phyloP scores from a whole-genome alignment of 2,888 invertebrate species.

The Ethmia dodecea region DNA sequence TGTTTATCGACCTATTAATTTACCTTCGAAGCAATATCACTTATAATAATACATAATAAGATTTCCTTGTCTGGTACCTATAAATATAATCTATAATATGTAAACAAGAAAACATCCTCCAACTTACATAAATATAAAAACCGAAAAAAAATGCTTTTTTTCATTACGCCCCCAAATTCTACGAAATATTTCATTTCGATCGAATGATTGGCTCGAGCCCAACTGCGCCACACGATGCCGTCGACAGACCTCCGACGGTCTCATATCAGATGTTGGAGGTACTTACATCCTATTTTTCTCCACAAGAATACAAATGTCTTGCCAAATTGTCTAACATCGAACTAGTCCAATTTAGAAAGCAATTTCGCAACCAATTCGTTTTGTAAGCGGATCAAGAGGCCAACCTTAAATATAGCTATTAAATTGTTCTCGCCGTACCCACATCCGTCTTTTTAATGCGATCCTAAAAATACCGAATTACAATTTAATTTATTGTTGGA shows the following conservation, averaged over 20 bases:
- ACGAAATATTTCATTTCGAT: slow-evolving; percentile 61
- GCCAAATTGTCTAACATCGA: slow-evolving; percentile 74
- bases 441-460: slow-evolving; percentile 57
- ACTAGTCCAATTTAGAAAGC: slow-evolving; percentile 76
- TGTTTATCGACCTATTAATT: no score
- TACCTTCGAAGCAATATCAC: no score
- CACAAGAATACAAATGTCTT: slow-evolving; percentile 74
- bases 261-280: slow-evolving; percentile 67
- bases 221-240: slow-evolving; percentile 29
- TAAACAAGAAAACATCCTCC: no score
- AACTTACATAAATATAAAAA: slow-evolving; percentile 33
- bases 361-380: slow-evolving; percentile 75
- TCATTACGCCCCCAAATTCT: slow-evolving; percentile 51
- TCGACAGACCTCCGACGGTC: slow-evolving; percentile 54
- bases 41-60: no score
- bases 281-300: slow-evolving; percentile 68
- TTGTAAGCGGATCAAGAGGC: slow-evolving; percentile 71
- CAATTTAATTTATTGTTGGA: no score
- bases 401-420: slow-evolving; percentile 68
- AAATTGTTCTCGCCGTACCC: slow-evolving; percentile 56
- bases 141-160: slow-evolving; percentile 46
- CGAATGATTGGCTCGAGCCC: slow-evolving; percentile 66
- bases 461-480: no score
- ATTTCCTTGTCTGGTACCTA: no score
- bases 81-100: no score